phyloP scores from a whole-genome alignment of 2,113 vertebrate genomes.

The Bucco capensis region DNA sequence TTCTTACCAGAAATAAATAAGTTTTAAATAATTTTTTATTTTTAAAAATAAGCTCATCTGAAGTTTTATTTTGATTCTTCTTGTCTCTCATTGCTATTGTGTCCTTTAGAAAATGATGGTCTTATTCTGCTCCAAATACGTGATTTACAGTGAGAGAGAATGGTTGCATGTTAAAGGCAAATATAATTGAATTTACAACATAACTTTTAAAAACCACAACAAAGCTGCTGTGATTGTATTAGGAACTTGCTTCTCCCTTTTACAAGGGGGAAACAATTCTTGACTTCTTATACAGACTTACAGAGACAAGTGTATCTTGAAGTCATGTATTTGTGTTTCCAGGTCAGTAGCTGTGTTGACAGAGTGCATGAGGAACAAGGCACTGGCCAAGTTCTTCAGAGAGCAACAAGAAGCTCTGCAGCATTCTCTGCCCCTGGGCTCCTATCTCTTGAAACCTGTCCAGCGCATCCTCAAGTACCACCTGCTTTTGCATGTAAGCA shows the following conservation, averaged over 20 bases:
- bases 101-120: background rate
- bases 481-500: constrained; percentile 90
- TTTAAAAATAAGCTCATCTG: background rate
- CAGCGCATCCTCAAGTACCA: constrained; percentile 99
- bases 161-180: background rate
- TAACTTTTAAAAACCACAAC: background rate
- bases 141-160: background rate
- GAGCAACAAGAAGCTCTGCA: constrained; percentile 91
- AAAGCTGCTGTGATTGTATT: background rate
- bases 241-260: background rate
- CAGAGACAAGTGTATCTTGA: background rate
- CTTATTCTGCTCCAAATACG: background rate
- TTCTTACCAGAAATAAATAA: background rate
- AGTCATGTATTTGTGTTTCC: background rate
- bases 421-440: constrained; percentile 93
- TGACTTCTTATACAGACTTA: background rate
- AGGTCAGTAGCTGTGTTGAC: constrained; percentile 96
- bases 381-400: constrained; percentile 91
- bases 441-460: constrained; percentile 97
- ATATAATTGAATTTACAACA: background rate
- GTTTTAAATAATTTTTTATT: background rate
- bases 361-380: constrained; percentile 96
- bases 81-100: background rate
- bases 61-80: background rate
- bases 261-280: background rate